These are phyloP conservation scores for Lithophane ornitopus DNA, from an alignment of 2,888 invertebrate genomes.

Conservation along the genomic window DNA sequence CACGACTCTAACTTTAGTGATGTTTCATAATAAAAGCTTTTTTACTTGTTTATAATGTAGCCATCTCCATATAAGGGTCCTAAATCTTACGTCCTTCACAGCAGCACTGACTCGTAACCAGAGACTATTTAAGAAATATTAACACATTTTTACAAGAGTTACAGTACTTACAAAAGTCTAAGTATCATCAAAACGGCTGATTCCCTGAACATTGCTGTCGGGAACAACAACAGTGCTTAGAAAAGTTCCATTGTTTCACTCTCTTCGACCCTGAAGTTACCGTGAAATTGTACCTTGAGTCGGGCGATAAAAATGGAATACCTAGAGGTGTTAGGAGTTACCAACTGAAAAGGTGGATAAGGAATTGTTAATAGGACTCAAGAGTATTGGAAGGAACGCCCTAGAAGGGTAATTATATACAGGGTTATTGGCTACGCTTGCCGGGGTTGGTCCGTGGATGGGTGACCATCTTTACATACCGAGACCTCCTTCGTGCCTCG, in stretches of 20 bases:
- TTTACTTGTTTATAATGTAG: neutral
- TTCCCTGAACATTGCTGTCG: slow-evolving; percentile 31
- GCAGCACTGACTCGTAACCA: slow-evolving; percentile 6
- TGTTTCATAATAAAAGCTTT: neutral
- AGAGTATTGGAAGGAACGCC: neutral
- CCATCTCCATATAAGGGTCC: neutral
- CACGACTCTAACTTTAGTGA: neutral
- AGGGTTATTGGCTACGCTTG: too few relatives aligned
- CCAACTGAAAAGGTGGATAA: neutral
- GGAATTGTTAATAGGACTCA: neutral
- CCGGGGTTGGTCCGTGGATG: too few relatives aligned
- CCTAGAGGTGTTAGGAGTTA: neutral
- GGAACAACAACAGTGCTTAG: slow-evolving; percentile 60
- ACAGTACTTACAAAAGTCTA: slow-evolving; percentile 34
- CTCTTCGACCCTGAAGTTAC: slow-evolving; percentile 33
- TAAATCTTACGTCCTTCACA: neutral
- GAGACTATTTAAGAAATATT: slow-evolving; percentile 35
- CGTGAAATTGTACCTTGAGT: neutral
- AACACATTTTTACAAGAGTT: slow-evolving; percentile 43
- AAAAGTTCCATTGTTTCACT: slow-evolving; percentile 54
- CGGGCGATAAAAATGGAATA: slow-evolving; percentile 7
- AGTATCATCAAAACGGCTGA: slow-evolving; percentile 38
- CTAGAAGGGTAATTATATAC: too few relatives aligned
- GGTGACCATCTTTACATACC: too few relatives aligned
- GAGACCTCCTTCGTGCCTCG: too few relatives aligned